Evolutionary conservation across 2,113 vertebrate species (phyloP), one percentile per base, ranked within the genome.

Genomic region (Sardina pilchardus): DNA sequence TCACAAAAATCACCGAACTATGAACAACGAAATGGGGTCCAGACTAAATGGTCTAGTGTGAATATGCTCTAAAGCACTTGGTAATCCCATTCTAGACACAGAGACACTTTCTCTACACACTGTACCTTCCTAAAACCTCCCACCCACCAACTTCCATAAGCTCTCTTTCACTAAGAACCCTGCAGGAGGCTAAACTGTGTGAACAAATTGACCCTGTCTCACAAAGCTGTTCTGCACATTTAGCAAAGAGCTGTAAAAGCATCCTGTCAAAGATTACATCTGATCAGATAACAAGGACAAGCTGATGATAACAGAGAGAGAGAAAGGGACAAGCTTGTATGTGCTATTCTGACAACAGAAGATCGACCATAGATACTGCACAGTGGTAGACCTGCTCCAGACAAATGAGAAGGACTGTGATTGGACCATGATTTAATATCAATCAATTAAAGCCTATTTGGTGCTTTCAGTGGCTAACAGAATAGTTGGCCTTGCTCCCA

Each of bases 171-270:
- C 24, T 4, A n/a, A 63, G 24, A 26, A 21, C 59, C 21, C 26
- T 14, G 12, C 26, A 30, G 63, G 1, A 30, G 30, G 63, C 9
- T 71, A 12, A 34, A 71, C 30, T 34, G 59, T 86, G 81, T 88
- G 87, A 82, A 88, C 56, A 48, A 82, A 39, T 53, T 87, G 87
- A 90, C 84, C 82, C 44, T 39, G 82, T 82, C 82, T 83, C 80
- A 87, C 86, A 83, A 85, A 75, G 85, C 85, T 71, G 82, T 53
- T 48, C 63, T 75, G 85, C 83, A 85, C 86, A 86, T 87, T 84
- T 75, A 84, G 81, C 71, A 81, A 63, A 34, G 47, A 47, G 86
- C 86, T 84, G 81, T 87, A 82, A 87, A 85, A 81, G 47, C 44
- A 67, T 45, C 45, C 83, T 6, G 43, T 45, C 36, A n/a, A 16